These are phyloP conservation scores for Thereva unica DNA, from an alignment of 2,888 invertebrate species.

Conservation along the genomic window DNA sequence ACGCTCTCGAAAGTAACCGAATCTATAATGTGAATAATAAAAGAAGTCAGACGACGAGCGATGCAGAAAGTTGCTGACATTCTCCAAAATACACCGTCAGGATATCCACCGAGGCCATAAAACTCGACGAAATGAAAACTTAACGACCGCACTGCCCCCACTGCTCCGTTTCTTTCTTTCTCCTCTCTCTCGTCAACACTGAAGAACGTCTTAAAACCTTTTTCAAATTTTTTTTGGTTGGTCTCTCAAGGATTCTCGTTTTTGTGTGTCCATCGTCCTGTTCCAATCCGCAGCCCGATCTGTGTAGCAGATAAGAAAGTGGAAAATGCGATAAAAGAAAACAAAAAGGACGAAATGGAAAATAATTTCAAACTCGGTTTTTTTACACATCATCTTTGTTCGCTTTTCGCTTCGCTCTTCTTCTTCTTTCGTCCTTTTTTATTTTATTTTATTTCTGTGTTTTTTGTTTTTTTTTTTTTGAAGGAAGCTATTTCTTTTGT, in stretches of 20 bases:
- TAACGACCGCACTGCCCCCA: conserved; percentile 21
- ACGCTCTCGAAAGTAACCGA: not conserved
- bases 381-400: too few species aligned
- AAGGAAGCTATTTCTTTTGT: too few species aligned
- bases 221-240: not conserved
- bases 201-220: conserved; percentile 29
- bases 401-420: not conserved
- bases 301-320: not conserved
- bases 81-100: conserved; percentile 17
- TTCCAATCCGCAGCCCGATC: too few species aligned
- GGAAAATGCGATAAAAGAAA: conserved; percentile 22
- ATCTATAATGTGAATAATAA: conserved; percentile 28
- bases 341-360: conserved; percentile 15
- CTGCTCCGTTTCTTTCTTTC: too few species aligned
- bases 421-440: conserved; percentile 12
- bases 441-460: conserved; percentile 4
- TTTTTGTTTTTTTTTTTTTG: conserved; percentile 5
- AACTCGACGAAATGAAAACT: conserved; percentile 33
- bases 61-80: conserved; percentile 23
- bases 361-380: conserved; percentile 6
- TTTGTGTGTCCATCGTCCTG: too few species aligned
- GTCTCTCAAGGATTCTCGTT: conserved; percentile 25
- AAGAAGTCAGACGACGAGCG: conserved; percentile 30
- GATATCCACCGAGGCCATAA: conserved; percentile 25
- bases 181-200: conserved; percentile 27